Evolutionary conservation across 2,888 invertebrate genomes (phyloP).

Genomic region (Charanyca ferruginea): DNA sequence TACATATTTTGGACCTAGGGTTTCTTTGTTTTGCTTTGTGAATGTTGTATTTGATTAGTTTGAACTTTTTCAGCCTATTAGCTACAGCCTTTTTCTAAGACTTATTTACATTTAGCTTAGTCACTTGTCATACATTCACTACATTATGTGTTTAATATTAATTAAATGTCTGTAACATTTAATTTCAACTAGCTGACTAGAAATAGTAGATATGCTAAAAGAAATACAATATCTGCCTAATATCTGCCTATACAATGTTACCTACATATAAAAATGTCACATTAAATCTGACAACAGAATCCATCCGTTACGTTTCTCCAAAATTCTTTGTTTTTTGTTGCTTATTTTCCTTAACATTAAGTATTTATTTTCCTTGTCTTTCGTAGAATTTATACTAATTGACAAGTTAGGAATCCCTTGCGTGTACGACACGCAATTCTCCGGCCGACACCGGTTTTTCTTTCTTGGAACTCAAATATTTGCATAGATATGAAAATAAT

Average conservation of each 20-base stretch:
- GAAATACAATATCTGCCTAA: no score
- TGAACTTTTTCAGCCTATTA: no score
- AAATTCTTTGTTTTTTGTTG: conserved; percentile 18
- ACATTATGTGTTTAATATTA: no score
- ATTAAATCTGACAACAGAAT: conserved; percentile 15
- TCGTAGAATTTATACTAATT: conserved; percentile 47
- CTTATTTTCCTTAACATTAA: conserved; percentile 34
- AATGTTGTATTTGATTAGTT: no score
- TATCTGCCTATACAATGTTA: neutral
- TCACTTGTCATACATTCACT: no score
- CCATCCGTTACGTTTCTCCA: neutral
- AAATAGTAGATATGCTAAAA: no score
- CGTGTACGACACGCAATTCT: conserved; percentile 37
- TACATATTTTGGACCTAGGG: no score
- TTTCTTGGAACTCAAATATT: conserved; percentile 31
- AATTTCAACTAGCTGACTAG: no score
- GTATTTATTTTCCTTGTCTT: conserved; percentile 42
- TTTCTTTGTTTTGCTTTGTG: no score
- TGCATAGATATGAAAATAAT: conserved; percentile 42
- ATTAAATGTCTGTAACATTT: no score
- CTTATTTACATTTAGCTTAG: no score
- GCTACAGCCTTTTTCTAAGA: no score
- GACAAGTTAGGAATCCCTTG: conserved; percentile 52
- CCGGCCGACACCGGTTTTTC: conserved; percentile 14
- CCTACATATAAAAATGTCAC: neutral